Conservation (phyloP, 2,113 vertebrate species). For the Phylloscopus trochiloides region DNA sequence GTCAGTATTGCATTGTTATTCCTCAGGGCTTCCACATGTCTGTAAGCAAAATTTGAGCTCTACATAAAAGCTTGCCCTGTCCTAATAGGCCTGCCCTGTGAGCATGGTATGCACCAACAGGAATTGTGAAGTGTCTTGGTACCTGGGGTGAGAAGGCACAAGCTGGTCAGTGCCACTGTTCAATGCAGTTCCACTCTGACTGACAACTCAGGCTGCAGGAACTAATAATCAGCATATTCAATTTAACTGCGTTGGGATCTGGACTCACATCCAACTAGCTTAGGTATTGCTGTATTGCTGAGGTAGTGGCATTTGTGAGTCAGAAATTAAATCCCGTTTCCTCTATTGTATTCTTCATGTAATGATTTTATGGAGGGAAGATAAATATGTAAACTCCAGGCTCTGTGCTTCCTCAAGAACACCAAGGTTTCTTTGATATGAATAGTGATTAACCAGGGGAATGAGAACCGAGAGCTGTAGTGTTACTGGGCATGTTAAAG, state of each 20-base stretch:
- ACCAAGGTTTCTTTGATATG: background rate
- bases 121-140: background rate
- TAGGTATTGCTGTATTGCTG: background rate
- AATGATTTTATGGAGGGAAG: background rate
- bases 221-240: background rate
- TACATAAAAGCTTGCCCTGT: background rate
- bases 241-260: background rate
- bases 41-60: background rate
- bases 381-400: background rate
- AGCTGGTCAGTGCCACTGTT: background rate
- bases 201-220: background rate
- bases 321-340: constrained; percentile 16
- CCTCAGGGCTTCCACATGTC: background rate
- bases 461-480: background rate
- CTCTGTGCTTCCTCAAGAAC: background rate
- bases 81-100: background rate
- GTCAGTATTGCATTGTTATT: background rate
- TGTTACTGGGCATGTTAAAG: background rate
- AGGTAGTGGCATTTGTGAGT: background rate
- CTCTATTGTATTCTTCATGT: background rate
- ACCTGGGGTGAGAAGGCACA: background rate
- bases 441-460: constrained; percentile 6
- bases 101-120: background rate
- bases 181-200: background rate
- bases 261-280: background rate